A percentile compares a stretch with the other conserved stretches of the same genome.
These are phyloP conservation scores for Drosophila arizonae DNA, from an alignment of 1,140 invertebrate species.

Conservation along the genomic window DNA sequence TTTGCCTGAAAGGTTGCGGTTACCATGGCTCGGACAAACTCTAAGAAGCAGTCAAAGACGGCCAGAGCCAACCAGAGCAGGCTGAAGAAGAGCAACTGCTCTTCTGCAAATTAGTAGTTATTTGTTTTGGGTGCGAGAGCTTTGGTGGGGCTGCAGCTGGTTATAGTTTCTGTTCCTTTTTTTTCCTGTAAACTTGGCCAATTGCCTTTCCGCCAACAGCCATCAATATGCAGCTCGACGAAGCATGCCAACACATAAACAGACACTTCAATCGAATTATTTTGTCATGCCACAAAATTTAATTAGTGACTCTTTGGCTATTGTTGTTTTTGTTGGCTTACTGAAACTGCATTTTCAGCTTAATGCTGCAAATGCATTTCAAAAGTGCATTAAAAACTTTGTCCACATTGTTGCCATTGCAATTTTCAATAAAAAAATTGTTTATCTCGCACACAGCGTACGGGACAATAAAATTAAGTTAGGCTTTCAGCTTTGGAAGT, in stretches of 20 bases:
- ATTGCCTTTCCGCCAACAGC: slow-evolving; percentile 2
- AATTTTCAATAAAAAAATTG: slow-evolving; percentile 1
- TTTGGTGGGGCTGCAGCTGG: slow-evolving; percentile 8
- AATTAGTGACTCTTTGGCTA: slow-evolving; percentile 35
- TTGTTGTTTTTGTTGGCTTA: slow-evolving; percentile 13
- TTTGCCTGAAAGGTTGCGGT: slow-evolving; percentile 75
- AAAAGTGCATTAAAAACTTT: slow-evolving; percentile 35
- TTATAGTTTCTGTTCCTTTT: slow-evolving; percentile 10
- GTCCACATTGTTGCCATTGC: neutral
- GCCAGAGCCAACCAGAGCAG: neutral
- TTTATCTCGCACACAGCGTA: neutral
- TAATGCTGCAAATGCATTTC: slow-evolving; percentile 30
- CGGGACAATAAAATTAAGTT: neutral
- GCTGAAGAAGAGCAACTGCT: slow-evolving; percentile 11
- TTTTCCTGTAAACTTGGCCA: slow-evolving; percentile 3
- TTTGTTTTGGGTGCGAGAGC: slow-evolving; percentile 71
- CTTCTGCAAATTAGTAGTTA: slow-evolving; percentile 69
- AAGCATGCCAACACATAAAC: slow-evolving; percentile 26
- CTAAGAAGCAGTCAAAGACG: slow-evolving; percentile 48
- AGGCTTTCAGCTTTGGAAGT: neutral
- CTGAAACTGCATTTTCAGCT: slow-evolving; percentile 8
- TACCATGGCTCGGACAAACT: slow-evolving; percentile 64
- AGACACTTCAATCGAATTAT: slow-evolving; percentile 60
- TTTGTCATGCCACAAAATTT: slow-evolving; percentile 50
- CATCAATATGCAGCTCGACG: slow-evolving; percentile 5